These are phyloP conservation scores for Cordilura impudica DNA, from an alignment of 2,888 invertebrate species.

Conservation along the genomic window DNA sequence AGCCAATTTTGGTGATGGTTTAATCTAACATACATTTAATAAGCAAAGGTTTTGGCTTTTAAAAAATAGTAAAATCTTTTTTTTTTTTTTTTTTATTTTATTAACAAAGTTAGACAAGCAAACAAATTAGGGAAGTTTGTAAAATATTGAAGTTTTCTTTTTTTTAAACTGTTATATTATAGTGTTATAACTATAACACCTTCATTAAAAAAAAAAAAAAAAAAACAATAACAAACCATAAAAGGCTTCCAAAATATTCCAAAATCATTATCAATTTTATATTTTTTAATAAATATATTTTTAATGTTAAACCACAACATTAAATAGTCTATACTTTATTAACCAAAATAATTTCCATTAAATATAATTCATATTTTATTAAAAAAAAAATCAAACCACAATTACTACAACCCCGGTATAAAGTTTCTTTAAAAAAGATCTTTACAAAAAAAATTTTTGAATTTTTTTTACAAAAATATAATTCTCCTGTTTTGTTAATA, in stretches of 20 bases:
- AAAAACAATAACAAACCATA: constrained; percentile 34
- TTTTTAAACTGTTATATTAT: constrained; percentile 26
- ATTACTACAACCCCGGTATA: constrained; percentile 35
- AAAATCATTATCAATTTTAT: constrained; percentile 63
- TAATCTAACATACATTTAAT: constrained; percentile 45
- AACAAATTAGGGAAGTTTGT: constrained; percentile 49
- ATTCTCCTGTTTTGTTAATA: constrained; percentile 66
- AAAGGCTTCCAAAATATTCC: constrained; percentile 67
- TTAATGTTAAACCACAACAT: constrained; percentile 47
- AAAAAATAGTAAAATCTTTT: constrained; percentile 56
- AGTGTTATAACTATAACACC: background rate
- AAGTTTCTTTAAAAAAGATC: constrained; percentile 58
- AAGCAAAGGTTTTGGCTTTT: constrained; percentile 62
- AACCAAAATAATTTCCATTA: constrained; percentile 48
- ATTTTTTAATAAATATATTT: constrained; percentile 53
- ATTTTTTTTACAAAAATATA: constrained; percentile 66
- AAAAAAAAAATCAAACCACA: constrained; percentile 28
- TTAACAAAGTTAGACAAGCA: constrained; percentile 35
- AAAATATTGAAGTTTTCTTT: constrained; percentile 29
- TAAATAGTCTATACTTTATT: constrained; percentile 42
- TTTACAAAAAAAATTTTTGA: constrained; percentile 41
- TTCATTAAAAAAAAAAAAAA: constrained; percentile 3
- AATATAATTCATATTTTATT: constrained; percentile 43
- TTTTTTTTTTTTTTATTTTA: too few species aligned
- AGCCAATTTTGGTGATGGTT: constrained; percentile 52